A percentile compares a stretch with the other conserved stretches of the same genome.
These are phyloP conservation scores for Steinernema hermaphroditum DNA, from an alignment of 2,888 invertebrate species.

Conservation along the genomic window DNA sequence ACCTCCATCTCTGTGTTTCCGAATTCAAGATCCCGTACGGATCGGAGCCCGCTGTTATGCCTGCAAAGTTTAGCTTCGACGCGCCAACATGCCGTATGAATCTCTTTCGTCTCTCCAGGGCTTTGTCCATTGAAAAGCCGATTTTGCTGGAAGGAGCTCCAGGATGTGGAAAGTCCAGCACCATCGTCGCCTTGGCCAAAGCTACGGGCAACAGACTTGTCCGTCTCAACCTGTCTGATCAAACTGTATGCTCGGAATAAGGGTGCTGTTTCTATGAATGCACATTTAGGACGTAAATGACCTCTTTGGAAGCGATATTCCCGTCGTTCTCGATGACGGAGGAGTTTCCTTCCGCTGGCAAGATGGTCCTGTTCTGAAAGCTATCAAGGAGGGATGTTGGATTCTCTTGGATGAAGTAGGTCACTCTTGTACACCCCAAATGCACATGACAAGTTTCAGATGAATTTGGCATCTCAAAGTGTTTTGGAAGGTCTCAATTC, in stretches of 20 bases:
- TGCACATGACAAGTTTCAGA: too few species aligned
- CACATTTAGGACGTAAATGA: conserved; percentile 83
- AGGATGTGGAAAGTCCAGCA: conserved; percentile 95
- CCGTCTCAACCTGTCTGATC: conserved; percentile 95
- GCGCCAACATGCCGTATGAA: conserved; percentile 74
- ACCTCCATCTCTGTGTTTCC: conserved; percentile 37
- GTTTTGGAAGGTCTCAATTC: conserved; percentile 98
- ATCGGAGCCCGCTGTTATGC: conserved; percentile 75
- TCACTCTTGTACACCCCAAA: too few species aligned
- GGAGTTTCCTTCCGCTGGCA: conserved; percentile 88
- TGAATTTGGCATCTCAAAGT: conserved; percentile 96
- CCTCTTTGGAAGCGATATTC: conserved; percentile 94
- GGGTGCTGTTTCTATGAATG: not conserved
- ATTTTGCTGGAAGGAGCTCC: conserved; percentile 90
- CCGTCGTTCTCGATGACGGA: conserved; percentile 80
- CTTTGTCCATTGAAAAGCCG: conserved; percentile 79
- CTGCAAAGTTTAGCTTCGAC: conserved; percentile 63
- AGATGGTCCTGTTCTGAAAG: conserved; percentile 91
- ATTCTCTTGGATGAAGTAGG: conserved; percentile 89
- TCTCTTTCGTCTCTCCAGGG: conserved; percentile 81
- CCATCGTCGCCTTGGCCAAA: conserved; percentile 85
- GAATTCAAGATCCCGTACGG: conserved; percentile 46
- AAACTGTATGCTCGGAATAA: conserved; percentile 76
- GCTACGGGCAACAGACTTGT: conserved; percentile 82
- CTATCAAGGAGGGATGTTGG: conserved; percentile 90